These are phyloP conservation scores for Drosophila persimilis DNA, from an alignment of 1,140 invertebrate genomes.

Conservation along the genomic window DNA sequence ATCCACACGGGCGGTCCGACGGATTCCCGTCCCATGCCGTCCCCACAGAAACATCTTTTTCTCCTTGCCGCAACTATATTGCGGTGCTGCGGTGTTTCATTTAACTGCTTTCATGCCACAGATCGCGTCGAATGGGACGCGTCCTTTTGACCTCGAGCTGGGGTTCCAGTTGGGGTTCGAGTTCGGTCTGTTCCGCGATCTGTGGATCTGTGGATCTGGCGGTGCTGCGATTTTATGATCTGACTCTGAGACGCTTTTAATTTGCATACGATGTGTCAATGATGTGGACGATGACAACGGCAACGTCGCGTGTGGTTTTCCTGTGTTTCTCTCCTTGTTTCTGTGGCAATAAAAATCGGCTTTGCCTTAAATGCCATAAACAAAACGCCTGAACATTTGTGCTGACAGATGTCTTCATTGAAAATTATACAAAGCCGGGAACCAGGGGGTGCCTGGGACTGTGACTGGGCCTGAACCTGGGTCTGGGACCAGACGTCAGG, in stretches of 20 bases:
- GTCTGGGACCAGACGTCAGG: constrained; percentile 55
- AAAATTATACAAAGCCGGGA: constrained; percentile 66
- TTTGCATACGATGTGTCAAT: constrained; percentile 81
- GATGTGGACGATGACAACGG: constrained; percentile 62
- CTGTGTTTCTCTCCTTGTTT: constrained; percentile 45
- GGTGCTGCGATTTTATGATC: constrained; percentile 40
- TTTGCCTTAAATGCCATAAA: constrained; percentile 81
- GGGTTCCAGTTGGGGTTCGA: background rate
- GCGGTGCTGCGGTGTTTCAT: constrained; percentile 66
- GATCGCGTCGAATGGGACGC: constrained; percentile 77
- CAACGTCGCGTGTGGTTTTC: constrained; percentile 73
- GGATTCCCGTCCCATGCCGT: background rate
- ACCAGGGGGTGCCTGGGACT: background rate
- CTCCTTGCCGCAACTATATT: constrained; percentile 4
- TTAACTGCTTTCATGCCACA: constrained; percentile 81
- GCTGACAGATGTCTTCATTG: constrained; percentile 83
- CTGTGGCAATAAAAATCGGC: constrained; percentile 81
- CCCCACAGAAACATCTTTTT: background rate
- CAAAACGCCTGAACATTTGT: constrained; percentile 80
- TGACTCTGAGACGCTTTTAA: constrained; percentile 71
- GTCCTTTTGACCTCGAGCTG: constrained; percentile 78
- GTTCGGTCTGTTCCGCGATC: constrained; percentile 11
- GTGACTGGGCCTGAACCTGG: too few relatives aligned
- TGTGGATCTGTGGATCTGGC: constrained; percentile 22
- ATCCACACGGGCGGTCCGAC: constrained; percentile 43